Evolutionary conservation across 1,140 invertebrate species (phyloP).

Genomic region (Adelges cooleyi): DNA sequence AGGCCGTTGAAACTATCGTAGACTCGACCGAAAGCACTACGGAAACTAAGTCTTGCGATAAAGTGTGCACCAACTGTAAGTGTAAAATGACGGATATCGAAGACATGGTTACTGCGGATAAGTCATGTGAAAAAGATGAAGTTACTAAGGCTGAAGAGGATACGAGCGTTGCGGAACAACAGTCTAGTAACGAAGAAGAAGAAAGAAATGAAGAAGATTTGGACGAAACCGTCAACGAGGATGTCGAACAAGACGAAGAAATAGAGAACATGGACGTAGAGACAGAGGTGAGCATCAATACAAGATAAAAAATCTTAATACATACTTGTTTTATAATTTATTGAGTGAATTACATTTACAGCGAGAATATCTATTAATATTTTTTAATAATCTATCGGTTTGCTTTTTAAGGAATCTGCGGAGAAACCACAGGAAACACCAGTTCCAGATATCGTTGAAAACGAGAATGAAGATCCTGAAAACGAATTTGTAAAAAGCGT

Average conservation of each 20-base stretch:
- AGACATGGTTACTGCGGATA: neutral
- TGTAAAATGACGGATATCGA: constrained; percentile 18
- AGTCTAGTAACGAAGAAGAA: neutral
- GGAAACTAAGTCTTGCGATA: neutral
- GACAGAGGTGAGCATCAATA: too few relatives aligned
- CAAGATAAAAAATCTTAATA: too few relatives aligned
- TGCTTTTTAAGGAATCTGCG: neutral
- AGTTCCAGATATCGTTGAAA: neutral
- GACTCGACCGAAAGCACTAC: too few relatives aligned
- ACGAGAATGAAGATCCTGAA: neutral
- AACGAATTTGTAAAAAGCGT: constrained; percentile 13
- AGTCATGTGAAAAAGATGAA: neutral
- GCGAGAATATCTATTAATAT: too few relatives aligned
- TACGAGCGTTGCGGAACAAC: neutral
- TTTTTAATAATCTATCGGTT: too few relatives aligned
- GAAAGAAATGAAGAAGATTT: neutral
- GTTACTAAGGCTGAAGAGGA: neutral
- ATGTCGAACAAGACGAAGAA: neutral
- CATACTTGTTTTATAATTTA: too few relatives aligned
- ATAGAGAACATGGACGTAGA: too few relatives aligned
- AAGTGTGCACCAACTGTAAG: constrained; percentile 14
- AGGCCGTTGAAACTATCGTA: too few relatives aligned
- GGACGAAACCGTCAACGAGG: neutral
- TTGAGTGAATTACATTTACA: too few relatives aligned
- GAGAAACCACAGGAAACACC: neutral